Evolutionary conservation across 64 coral and sea anemone species (phyloP).

Genomic region (Montipora foliosa): DNA sequence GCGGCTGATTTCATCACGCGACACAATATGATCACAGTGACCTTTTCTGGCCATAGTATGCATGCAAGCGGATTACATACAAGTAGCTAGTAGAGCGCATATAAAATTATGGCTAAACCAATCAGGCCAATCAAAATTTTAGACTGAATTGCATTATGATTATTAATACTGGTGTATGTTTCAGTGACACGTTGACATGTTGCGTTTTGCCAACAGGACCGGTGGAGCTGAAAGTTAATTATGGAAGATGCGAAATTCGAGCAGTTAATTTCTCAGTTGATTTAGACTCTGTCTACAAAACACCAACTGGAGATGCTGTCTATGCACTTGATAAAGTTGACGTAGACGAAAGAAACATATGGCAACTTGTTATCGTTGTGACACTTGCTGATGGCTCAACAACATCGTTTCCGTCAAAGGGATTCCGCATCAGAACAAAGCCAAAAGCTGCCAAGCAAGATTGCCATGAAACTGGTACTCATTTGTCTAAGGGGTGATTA

Average conservation of each 20-base stretch:
- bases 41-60: too few species aligned
- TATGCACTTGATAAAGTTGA: constrained; percentile 87
- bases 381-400: constrained; percentile 57
- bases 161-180: too few species aligned
- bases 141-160: too few species aligned
- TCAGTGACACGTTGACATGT: too few species aligned
- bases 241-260: constrained; percentile 18
- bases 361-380: constrained; percentile 67
- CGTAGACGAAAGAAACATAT: constrained; percentile 76
- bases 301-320: constrained; percentile 39
- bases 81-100: too few species aligned
- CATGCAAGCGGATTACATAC: too few species aligned
- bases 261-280: constrained; percentile 70
- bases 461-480: neutral
- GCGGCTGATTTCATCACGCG: too few species aligned
- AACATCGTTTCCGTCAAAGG: constrained; percentile 49
- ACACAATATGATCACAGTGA: too few species aligned
- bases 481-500: too few species aligned
- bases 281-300: constrained; percentile 90
- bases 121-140: too few species aligned
- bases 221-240: constrained; percentile 44
- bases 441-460: constrained; percentile 49
- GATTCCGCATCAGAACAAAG: constrained; percentile 88
- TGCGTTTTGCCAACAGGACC: constrained; percentile 49
- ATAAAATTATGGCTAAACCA: too few species aligned